phyloP scores from a whole-genome alignment of 1,140 invertebrate genomes.

The Drosophila saltans region DNA sequence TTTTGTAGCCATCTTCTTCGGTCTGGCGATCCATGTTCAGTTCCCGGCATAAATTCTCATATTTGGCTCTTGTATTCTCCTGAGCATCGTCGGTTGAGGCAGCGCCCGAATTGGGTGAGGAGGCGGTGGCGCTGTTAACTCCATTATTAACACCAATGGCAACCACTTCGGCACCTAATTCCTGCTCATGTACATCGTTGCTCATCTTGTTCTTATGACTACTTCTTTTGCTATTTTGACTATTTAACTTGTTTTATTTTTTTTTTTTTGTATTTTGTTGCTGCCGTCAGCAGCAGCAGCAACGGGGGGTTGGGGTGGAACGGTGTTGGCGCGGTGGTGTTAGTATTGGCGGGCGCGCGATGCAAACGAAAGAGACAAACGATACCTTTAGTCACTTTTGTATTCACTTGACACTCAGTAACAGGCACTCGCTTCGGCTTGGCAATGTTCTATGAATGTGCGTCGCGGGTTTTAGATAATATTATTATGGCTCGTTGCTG shows the following conservation, averaged over 20 bases:
- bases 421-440: conserved; percentile 13
- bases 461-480: conserved; percentile 8
- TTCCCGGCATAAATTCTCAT: conserved; percentile 73
- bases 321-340: neutral
- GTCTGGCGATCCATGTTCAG: conserved; percentile 79
- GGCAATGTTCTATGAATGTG: conserved; percentile 1
- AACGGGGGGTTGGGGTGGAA: conserved; percentile 1
- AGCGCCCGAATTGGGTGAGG: conserved; percentile 1
- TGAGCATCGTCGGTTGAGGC: conserved; percentile 43
- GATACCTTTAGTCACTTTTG: conserved; percentile 17
- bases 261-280: conserved; percentile 17
- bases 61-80: conserved; percentile 55
- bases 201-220: conserved; percentile 34
- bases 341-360: conserved; percentile 5
- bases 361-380: conserved; percentile 5
- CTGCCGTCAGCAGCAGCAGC: conserved; percentile 18
- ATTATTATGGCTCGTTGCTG: conserved; percentile 17
- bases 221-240: conserved; percentile 16
- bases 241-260: conserved; percentile 9
- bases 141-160: conserved; percentile 30
- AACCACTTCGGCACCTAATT: conserved; percentile 66
- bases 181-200: conserved; percentile 62
- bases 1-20: conserved; percentile 66
- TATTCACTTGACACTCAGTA: conserved; percentile 14
- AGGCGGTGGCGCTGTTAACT: conserved; percentile 23